Evolutionary conservation across 2,797 vertebrate species (phyloP), one percentile per base, ranked within the genome.

Genomic region (Tamandua tetradactyla): DNA sequence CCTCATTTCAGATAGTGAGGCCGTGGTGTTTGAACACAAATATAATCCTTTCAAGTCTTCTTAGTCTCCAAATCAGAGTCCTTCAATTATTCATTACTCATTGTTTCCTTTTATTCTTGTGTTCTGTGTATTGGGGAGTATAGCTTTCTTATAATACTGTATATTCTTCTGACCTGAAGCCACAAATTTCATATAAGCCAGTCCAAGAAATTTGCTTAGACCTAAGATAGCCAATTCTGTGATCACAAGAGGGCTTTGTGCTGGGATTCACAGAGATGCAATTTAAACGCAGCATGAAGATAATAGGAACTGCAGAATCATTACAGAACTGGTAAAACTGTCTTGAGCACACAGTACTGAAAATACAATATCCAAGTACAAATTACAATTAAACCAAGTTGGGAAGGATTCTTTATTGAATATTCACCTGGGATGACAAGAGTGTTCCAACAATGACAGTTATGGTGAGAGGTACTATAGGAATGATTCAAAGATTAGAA

Each of bases 321-420:
- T 84, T 47, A n/a, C 20, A 42, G 27, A 15, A n/a, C 18, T 22
- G 20, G 30, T 8, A 57, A 71, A 57, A 4, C 82, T 71, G 89
- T 94, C 89, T 62, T 78, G 95, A 97, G 96, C 44, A 97, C 32
- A 12, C 59, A 40, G 10, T 92, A 97, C 0, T 97, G 92, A 57
- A 97, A 76, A 0, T 78, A 92, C 22, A 97, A 74, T 85, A 96
- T 80, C 52, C 96, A 27, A 85, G 61, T 7, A 96, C 96, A 90
- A n/a, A 97, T 7, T 74, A 96, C 82, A 91, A 93, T 75, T 44
- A 97, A 96, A 86, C 87, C 94, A 96, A 97, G 88, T 32, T 92
- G 95, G 92, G 88, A 35, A 59, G 76, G 93, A 97, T 86, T 96
- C 47, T 52, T 61, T 68, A 64, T 2, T 81, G 35, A 72, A 91